These are phyloP conservation scores for Myotis brandtii DNA, from an alignment of 2,113 vertebrate species.

Conservation along the genomic window DNA sequence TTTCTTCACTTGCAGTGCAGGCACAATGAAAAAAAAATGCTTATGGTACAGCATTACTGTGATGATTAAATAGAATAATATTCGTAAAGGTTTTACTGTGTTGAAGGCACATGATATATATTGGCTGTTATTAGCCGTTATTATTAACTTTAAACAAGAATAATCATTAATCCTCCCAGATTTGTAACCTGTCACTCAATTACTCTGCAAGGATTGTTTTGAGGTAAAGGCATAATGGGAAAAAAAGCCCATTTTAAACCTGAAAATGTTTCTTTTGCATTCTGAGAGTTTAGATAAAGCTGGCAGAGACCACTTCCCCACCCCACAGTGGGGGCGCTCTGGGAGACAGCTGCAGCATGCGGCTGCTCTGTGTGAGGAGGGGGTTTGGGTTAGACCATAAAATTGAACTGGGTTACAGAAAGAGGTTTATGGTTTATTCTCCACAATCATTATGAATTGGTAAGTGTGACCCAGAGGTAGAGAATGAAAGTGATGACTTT, in stretches of 20 bases:
- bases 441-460: not conserved
- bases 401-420: not conserved
- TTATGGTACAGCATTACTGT: not conserved
- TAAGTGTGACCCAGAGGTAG: not conserved
- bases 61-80: not conserved
- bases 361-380: not conserved
- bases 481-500: not conserved
- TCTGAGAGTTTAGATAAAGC: not conserved
- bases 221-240: not conserved
- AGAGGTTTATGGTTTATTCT: not conserved
- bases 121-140: not conserved
- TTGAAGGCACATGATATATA: not conserved
- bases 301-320: not conserved
- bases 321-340: accelerated
- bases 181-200: not conserved
- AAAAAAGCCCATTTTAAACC: not conserved
- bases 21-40: not conserved
- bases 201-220: not conserved
- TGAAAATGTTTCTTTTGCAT: not conserved
- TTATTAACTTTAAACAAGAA: constrained; percentile 33
- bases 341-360: not conserved
- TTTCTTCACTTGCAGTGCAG: not conserved
- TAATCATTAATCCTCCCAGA: not conserved
- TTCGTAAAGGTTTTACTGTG: not conserved
- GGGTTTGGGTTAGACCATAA: not conserved